Base-by-base conservation (phyloP, 1,140 invertebrate species). In the Scaptodrosophila lebanonensis region DNA sequence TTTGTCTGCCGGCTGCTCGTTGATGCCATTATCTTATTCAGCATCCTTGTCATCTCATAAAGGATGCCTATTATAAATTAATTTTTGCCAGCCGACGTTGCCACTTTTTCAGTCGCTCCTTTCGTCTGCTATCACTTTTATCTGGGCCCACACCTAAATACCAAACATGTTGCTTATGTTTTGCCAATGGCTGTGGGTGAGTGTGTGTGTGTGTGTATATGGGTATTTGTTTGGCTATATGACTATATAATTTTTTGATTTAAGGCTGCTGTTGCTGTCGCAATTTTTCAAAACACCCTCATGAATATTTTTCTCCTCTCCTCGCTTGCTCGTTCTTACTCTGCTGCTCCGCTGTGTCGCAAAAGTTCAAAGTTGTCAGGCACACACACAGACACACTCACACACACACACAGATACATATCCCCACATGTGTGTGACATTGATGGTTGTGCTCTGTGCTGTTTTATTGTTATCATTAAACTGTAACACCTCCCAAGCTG, bases 41-140 rank as follows among this genome's bases (percentile, higher is more conserved):
- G 75, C 75, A 67, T 72, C 75, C 75, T 82, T 82, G 75, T 82
- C 75, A 82, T 82, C 75, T 82, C 70, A 64, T 82, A 82, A 82
- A 83, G 77, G 77, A 83, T 84, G 79, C 77, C 72, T 83, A 83
- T 83, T 83, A 83, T 84, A 83, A 83, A 83, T 83, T 83, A 83
- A 83, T 83, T 83, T 83, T 66, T 83, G 66, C 72, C 72, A 77
- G 70, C 77, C 61, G 42, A 54, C 60, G 42, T 61, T 57, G 71
- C 49, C 17, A 8, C 20, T 11, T 20, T 29, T 35, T 29, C 27
- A 6, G 25, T 32, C 12, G 32, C 8, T 29, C 13, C 13, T 25
- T 48, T 20, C 13, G 20, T 49, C 57, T 49, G 29, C 49, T 69
- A 68, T 65, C 65, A 70, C 50, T 70, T 67, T 65, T 79, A 77